These are phyloP conservation scores for Rhopalosiphum nymphaeae DNA, from an alignment of 2,888 invertebrate species.

Conservation along the genomic window DNA sequence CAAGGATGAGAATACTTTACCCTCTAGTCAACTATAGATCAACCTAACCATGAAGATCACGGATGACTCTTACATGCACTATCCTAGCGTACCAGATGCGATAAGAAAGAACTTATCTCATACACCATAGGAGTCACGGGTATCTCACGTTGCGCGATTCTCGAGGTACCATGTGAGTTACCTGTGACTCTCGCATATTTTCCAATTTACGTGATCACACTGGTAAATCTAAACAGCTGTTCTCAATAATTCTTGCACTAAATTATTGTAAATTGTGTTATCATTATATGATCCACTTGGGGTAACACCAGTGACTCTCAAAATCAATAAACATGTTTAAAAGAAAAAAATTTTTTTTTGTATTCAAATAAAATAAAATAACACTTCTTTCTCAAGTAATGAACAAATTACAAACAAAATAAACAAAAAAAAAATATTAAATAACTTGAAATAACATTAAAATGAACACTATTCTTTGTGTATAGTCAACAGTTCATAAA, in stretches of 20 bases:
- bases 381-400: too few relatives aligned
- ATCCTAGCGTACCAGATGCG: not conserved
- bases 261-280: not conserved
- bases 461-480: not conserved
- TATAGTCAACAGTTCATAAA: not conserved
- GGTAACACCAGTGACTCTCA: too few relatives aligned
- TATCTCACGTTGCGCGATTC: conserved; percentile 4
- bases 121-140: conserved; percentile 19
- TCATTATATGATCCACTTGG: not conserved
- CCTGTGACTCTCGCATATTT: conserved; percentile 15
- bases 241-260: conserved; percentile 19
- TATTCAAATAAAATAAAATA: too few relatives aligned
- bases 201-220: not conserved
- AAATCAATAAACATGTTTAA: too few relatives aligned
- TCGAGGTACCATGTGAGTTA: not conserved
- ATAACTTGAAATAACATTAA: too few relatives aligned
- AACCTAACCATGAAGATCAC: conserved; percentile 28
- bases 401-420: too few relatives aligned
- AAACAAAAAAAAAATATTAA: too few relatives aligned
- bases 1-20: too few relatives aligned
- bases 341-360: too few relatives aligned
- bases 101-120: conserved; percentile 22
- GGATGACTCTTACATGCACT: not conserved
- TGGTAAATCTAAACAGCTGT: conserved; percentile 12
- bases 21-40: too few relatives aligned